Evolutionary conservation across 2,888 invertebrate genomes (phyloP).

Genomic region (Baronia brevicornis): DNA sequence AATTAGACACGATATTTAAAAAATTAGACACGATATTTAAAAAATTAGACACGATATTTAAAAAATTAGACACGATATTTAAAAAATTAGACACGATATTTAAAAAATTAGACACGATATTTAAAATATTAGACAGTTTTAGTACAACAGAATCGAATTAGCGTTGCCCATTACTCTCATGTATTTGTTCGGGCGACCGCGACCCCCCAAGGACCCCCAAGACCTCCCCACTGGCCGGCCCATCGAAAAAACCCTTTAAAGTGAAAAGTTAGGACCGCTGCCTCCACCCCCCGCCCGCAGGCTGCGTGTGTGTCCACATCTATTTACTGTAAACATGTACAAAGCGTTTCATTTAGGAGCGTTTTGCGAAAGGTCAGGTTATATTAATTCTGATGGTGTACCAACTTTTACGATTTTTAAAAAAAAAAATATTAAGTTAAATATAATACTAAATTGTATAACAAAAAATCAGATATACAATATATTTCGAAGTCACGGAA

Average conservation of each 20-base stretch:
- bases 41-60: too few relatives aligned
- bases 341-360: constrained; percentile 5
- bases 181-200: constrained; percentile 36
- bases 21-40: too few relatives aligned
- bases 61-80: too few relatives aligned
- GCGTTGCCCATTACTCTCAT: constrained; percentile 28
- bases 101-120: too few relatives aligned
- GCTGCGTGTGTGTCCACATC: constrained; percentile 10
- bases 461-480: too few relatives aligned
- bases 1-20: too few relatives aligned
- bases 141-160: constrained; percentile 34
- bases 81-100: too few relatives aligned
- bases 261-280: constrained; percentile 49
- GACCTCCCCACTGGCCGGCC: constrained; percentile 20
- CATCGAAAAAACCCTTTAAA: constrained; percentile 56
- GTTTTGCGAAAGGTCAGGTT: constrained; percentile 11
- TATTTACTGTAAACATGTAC: constrained; percentile 15
- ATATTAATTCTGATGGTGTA: too few relatives aligned
- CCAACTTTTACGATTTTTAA: too few relatives aligned
- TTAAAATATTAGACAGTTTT: constrained; percentile 21
- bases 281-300: constrained; percentile 21
- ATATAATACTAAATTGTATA: too few relatives aligned
- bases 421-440: too few relatives aligned
- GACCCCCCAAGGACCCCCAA: constrained; percentile 15
- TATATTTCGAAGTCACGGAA: too few relatives aligned